Percentiles rank a stretch among this genome's conserved stretches.
phyloP scores from a whole-genome alignment of 2,888 invertebrate genomes.

The Ormyrus thymus region DNA sequence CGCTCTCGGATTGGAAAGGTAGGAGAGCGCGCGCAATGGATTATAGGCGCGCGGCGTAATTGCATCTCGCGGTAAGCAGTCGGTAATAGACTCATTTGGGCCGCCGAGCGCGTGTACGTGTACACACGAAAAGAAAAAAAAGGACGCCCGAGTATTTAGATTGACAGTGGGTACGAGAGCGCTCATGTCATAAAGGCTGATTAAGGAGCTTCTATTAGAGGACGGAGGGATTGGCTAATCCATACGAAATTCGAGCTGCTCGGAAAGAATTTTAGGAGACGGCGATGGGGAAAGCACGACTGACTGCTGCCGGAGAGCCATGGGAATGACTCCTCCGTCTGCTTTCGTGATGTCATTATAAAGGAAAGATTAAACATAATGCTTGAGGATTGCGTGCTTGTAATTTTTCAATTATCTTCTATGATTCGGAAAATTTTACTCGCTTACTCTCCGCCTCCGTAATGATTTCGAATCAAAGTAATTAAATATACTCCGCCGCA shows the following conservation, averaged over 20 bases:
- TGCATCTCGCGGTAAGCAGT: conserved; percentile 46
- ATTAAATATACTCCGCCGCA: no score
- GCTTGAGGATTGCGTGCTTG: conserved; percentile 21
- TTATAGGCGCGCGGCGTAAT: conserved; percentile 23
- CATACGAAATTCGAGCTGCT: conserved; percentile 14
- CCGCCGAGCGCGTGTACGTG: neutral
- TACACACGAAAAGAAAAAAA: neutral
- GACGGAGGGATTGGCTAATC: conserved; percentile 26
- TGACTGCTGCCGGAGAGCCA: neutral
- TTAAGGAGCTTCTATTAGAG: conserved; percentile 30
- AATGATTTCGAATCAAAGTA: neutral
- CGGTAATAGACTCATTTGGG: conserved; percentile 49
- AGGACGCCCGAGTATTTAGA: neutral
- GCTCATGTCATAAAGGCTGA: conserved; percentile 31
- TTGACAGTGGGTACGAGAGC: conserved; percentile 8
- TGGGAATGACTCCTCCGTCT: conserved; percentile 15
- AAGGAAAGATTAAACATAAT: conserved; percentile 34
- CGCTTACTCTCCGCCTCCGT: neutral
- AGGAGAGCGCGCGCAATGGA: neutral
- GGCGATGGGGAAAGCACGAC: neutral
- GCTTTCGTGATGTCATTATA: conserved; percentile 16
- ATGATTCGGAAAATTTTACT: conserved; percentile 6
- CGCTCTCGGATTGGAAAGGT: conserved; percentile 39
- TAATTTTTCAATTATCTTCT: conserved; percentile 43
- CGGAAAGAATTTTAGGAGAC: conserved; percentile 12